Base-by-base conservation (phyloP, 2,888 invertebrate species). In the Lacanobia wlatinum region DNA sequence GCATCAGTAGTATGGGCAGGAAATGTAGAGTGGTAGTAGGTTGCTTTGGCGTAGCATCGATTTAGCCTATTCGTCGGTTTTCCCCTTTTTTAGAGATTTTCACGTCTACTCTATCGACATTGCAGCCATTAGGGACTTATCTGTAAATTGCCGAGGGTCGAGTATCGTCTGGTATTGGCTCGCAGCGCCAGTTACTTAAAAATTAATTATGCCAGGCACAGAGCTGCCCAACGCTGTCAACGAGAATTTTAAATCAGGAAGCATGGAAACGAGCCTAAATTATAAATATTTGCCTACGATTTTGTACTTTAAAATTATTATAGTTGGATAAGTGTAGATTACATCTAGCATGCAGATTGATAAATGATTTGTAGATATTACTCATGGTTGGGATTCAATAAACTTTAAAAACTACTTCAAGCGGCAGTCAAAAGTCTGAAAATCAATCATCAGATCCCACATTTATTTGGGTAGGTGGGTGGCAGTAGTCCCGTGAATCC, bases 161-260 rank as follows among this genome's bases (percentile, higher is more conserved):
- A 72, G 48, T 61, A 55, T 73, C 59, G 81, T 66, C 70, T 82
- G 78, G 62, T 80, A 81, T 74, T 66, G 75, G 68, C 68, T 63
- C 70, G 66, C 68, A 68, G 70, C 71, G 79, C 48, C 64, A 80
- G 71, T 80, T 87, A 80, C 77, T 90, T 77, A 90, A 91, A 91
- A 91, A 90, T 90, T 91, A 90, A 92, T 90, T 90, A 90, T 84
- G 87, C 87, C 82, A 60, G 68, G 73, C 78, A 83, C 77, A 78
- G 73, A 81, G 86, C 82, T 82, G 73, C 70, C 73, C 73, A 67
- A 34, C 56, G 61, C 70, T 77, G 65, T 77, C 73, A 71, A 55
- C 55, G 58, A 60, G 66, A 74, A 68, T 70, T 65, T 28, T 66
- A 52, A 65, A 71, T 73, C 43, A 58, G 58, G 56, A 62, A 65